These are phyloP conservation scores for Campylomormyrus tamandua DNA, from an alignment of 2,113 vertebrate species.

Conservation along the genomic window DNA sequence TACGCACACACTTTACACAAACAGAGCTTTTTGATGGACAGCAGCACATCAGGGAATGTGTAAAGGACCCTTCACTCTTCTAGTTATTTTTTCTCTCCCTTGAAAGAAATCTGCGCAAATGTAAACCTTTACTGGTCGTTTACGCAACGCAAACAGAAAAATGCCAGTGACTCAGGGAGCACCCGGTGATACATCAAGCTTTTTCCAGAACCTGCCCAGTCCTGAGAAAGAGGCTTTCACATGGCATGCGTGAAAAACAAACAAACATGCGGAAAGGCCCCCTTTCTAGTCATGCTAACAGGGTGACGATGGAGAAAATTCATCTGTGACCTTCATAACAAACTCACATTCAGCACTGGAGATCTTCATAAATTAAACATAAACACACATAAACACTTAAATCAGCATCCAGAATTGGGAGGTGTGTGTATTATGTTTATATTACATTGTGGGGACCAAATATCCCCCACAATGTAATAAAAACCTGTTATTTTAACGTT, in stretches of 20 bases:
- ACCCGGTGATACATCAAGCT: not conserved
- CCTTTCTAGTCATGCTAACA: not conserved
- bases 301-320: not conserved
- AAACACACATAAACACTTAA: not conserved
- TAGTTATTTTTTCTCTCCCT: not conserved
- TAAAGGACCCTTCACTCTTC: not conserved
- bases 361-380: not conserved
- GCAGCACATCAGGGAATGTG: not conserved
- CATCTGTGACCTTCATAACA: not conserved
- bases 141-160: not conserved
- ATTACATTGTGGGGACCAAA: too few relatives aligned
- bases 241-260: not conserved
- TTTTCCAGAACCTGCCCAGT: not conserved
- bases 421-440: not conserved
- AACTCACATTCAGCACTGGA: not conserved
- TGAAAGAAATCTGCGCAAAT: not conserved
- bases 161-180: not conserved
- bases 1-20: not conserved
- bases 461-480: too few relatives aligned
- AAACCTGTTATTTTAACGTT: too few relatives aligned
- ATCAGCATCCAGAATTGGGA: not conserved
- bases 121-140: not conserved
- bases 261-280: not conserved
- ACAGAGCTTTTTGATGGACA: not conserved
- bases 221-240: not conserved